Conservation (phyloP, 2,888 invertebrate genomes). For the Brachypalpus laphriformis region DNA sequence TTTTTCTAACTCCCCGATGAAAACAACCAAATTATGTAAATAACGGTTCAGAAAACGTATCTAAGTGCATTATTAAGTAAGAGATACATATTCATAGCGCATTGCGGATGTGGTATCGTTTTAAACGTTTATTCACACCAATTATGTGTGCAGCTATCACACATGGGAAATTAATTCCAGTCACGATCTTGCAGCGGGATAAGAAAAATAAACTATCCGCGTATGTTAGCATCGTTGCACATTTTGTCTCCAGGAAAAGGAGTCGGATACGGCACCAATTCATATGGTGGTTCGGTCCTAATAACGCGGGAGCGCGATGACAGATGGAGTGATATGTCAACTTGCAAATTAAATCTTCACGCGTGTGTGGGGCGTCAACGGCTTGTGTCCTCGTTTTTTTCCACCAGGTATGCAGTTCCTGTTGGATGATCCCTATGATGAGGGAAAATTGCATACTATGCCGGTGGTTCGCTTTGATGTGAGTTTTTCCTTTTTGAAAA, state of each 20-base stretch:
- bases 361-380: conserved; percentile 46
- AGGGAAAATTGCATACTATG: conserved; percentile 28
- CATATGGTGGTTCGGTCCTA: neutral
- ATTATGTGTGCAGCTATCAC: conserved; percentile 45
- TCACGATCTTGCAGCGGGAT: conserved; percentile 50
- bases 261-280: neutral
- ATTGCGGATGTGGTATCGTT: conserved; percentile 46
- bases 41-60: conserved; percentile 14
- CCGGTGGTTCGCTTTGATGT: conserved; percentile 53
- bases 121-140: conserved; percentile 61
- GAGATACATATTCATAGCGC: conserved; percentile 33
- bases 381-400: conserved; percentile 25
- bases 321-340: conserved; percentile 61
- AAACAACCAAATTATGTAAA: conserved; percentile 53
- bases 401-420: neutral
- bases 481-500: conserved; percentile 23
- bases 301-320: conserved; percentile 23
- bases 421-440: neutral
- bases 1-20: neutral
- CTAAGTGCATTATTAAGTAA: conserved; percentile 48
- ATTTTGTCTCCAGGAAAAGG: conserved; percentile 13
- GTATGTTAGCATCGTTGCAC: conserved; percentile 13
- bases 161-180: conserved; percentile 58
- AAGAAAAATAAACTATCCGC: conserved; percentile 36
- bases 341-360: conserved; percentile 56